Base-by-base conservation (phyloP, 2,113 vertebrate species). In the Lophochroa leadbeateri region DNA sequence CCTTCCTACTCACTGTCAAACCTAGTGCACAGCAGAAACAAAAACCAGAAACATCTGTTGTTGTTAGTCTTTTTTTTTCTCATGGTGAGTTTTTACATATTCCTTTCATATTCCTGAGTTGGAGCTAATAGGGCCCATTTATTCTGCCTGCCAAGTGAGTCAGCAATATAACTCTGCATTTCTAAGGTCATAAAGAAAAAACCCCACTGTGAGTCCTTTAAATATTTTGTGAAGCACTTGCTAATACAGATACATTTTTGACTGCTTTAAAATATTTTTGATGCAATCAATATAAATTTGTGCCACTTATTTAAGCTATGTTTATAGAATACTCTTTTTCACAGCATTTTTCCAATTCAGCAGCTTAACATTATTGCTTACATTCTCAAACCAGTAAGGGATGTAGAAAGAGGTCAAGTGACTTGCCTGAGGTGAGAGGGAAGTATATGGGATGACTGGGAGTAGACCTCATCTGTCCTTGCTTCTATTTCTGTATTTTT, bases 91-190 rank as follows among this genome's bases (percentile, higher is more conserved):
- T 92, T 92, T 94, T 92, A 84, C 68, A 68, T 67, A 74, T 93
- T 88, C 46, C 58, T 92, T 80, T 95, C 83, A 55, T 77, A 81
- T 86, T 92, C 50, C 33, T 77, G 69, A 81, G 19, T 31, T 86
- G 83, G 16, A 91, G 39, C 50, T 94, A 90, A 88, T 78, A 95
- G 76, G 50, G 5, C 19, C 27, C 68, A 83, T 93, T 94, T 94
- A 57, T 96, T 90, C 50, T 82, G 31, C 37, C 50, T 92, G 43
- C 68, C 82, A 95, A 49, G 21, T 81, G 58, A 94, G 76, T 92
- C 79, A 93, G 79, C 79, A 94, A 58, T 81, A 74, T 11, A 74
- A 50, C 46, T 89, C 41, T 70, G 23, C 58, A 77, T 94, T 90
- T 93, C 55, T 76, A 86, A 90, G 21, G 17, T 49, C 49, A 67